These are phyloP conservation scores for Apteryx owenii DNA, from an alignment of 2,113 vertebrate genomes.

Conservation along the genomic window DNA sequence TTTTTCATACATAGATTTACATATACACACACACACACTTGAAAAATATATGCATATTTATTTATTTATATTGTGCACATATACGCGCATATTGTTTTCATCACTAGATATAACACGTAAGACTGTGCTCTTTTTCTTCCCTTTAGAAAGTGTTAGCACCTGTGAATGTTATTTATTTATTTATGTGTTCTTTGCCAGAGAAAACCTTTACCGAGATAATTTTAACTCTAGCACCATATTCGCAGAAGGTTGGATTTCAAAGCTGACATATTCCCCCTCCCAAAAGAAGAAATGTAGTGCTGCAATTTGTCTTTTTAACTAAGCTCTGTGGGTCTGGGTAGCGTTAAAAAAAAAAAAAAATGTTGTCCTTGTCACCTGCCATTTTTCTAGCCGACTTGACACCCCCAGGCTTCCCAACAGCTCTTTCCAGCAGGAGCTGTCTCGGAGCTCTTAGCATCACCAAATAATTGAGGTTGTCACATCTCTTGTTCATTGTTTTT, in stretches of 20 bases:
- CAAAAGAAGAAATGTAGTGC: slow-evolving; percentile 80
- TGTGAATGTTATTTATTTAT: slow-evolving; percentile 8
- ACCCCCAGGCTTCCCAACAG: slow-evolving; percentile 86
- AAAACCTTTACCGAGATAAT: background rate
- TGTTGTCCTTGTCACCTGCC: slow-evolving; percentile 95
- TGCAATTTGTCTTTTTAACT: slow-evolving; percentile 95
- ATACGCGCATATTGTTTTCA: background rate
- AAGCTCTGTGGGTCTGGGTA: slow-evolving; percentile 85
- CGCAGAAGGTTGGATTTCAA: slow-evolving; percentile 71
- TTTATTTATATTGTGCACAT: background rate
- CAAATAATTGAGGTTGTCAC: slow-evolving; percentile 99
- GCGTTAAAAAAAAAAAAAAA: slow-evolving; percentile 75
- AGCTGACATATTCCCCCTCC: slow-evolving; percentile 86
- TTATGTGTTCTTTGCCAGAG: slow-evolving; percentile 46
- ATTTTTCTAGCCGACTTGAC: slow-evolving; percentile 92
- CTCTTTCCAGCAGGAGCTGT: slow-evolving; percentile 93
- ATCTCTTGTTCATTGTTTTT: slow-evolving; percentile 92
- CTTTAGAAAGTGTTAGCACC: background rate
- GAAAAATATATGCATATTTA: background rate
- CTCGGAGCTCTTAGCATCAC: slow-evolving; percentile 90
- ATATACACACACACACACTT: too few species aligned
- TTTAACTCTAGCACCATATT: slow-evolving; percentile 10
- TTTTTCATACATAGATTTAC: background rate
- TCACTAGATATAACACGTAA: background rate
- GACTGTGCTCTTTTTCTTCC: background rate